Evolutionary conservation across 2,113 vertebrate genomes (phyloP).

Genomic region (Blennius ocellaris): DNA sequence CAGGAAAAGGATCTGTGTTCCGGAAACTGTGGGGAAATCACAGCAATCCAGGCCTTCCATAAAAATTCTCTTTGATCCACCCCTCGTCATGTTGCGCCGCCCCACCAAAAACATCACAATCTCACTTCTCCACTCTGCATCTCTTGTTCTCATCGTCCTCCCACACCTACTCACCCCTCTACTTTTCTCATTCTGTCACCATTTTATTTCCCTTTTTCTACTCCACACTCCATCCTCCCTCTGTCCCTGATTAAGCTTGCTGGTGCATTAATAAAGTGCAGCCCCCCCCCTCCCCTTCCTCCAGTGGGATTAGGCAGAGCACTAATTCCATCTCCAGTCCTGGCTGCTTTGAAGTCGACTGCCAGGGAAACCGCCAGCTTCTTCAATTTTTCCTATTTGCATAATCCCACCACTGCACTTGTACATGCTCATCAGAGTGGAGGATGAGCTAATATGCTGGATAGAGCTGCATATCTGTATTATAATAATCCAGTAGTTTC

Average conservation of each 20-base stretch:
- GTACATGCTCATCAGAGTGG: slow-evolving; percentile 72
- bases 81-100: slow-evolving; percentile 30
- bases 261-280: slow-evolving; percentile 78
- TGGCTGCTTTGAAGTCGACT: slow-evolving; percentile 82
- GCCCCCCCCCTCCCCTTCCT: slow-evolving; percentile 60
- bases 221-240: slow-evolving; percentile 16
- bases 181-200: slow-evolving; percentile 24
- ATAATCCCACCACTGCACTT: slow-evolving; percentile 80
- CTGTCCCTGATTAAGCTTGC: slow-evolving; percentile 67
- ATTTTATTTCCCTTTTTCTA: slow-evolving; percentile 10
- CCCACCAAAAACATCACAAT: slow-evolving; percentile 20
- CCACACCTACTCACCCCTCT: slow-evolving; percentile 3
- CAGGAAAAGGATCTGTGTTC: slow-evolving; percentile 31
- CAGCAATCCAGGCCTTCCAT: slow-evolving; percentile 25
- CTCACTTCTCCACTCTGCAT: slow-evolving; percentile 1
- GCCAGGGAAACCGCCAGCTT: slow-evolving; percentile 70
- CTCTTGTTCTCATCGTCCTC: slow-evolving; percentile 20
- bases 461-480: slow-evolving; percentile 62
- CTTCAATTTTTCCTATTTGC: slow-evolving; percentile 74
- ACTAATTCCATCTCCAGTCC: slow-evolving; percentile 82
- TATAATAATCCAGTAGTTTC: slow-evolving; percentile 71
- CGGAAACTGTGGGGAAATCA: slow-evolving; percentile 24
- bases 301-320: slow-evolving; percentile 80
- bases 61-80: slow-evolving; percentile 63
- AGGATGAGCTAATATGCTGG: slow-evolving; percentile 72